phyloP scores from a whole-genome alignment of 1,140 invertebrate genomes.

The Zaprionus davidi region DNA sequence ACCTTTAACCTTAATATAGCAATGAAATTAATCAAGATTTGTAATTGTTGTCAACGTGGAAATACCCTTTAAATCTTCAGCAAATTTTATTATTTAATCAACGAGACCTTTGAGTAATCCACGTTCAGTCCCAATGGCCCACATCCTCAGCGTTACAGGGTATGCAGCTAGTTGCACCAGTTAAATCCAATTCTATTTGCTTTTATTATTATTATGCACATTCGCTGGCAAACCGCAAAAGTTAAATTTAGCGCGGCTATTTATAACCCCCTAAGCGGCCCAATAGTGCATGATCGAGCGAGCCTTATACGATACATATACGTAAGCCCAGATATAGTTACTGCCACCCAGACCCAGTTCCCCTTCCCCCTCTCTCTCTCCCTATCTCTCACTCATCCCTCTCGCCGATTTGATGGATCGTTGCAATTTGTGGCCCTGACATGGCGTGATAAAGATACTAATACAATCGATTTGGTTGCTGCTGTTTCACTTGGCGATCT shows the following conservation, averaged over 20 bases:
- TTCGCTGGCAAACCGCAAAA: constrained; percentile 68
- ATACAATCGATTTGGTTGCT: constrained; percentile 68
- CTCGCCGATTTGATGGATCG: constrained; percentile 72
- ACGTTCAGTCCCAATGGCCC: background rate
- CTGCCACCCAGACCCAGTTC: constrained; percentile 43
- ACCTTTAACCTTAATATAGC: background rate
- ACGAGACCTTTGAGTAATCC: too few species aligned
- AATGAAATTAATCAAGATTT: background rate
- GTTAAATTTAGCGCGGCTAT: constrained; percentile 82
- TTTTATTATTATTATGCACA: constrained; percentile 54
- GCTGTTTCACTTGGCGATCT: constrained; percentile 31
- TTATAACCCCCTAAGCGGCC: constrained; percentile 74
- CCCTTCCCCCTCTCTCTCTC: constrained; percentile 7
- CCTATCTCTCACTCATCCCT: background rate
- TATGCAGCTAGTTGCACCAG: constrained; percentile 41
- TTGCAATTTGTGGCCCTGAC: constrained; percentile 75
- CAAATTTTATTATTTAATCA: too few species aligned
- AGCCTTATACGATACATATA: constrained; percentile 59
- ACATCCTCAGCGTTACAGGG: background rate
- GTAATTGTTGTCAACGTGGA: background rate
- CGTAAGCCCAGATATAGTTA: constrained; percentile 78
- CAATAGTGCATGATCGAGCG: constrained; percentile 71
- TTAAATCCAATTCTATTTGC: constrained; percentile 60
- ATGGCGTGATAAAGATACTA: constrained; percentile 79
- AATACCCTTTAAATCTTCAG: background rate